Conservation (phyloP, 2,888 invertebrate genomes). For the Macaria liturata region DNA sequence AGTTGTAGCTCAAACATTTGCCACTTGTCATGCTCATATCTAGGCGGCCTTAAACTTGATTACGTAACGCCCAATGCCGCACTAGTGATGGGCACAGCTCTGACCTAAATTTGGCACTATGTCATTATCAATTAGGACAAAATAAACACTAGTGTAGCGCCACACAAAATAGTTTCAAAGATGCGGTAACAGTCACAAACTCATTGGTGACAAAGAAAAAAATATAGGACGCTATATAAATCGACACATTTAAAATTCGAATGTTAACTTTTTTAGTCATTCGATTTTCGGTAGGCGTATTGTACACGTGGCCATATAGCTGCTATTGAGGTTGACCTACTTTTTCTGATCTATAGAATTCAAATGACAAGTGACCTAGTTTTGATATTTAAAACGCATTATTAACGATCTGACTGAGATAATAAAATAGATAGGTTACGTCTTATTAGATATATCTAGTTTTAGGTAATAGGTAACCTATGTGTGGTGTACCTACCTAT, state of each 20-base stretch:
- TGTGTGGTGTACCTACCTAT: no score
- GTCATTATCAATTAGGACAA: slow-evolving; percentile 16
- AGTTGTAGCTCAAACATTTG: slow-evolving; percentile 22
- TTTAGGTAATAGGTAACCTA: no score
- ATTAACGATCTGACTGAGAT: neutral
- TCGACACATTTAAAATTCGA: slow-evolving; percentile 1
- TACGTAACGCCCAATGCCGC: slow-evolving; percentile 58
- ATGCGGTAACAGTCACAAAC: no score
- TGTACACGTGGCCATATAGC: slow-evolving; percentile 4
- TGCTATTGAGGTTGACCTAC: slow-evolving; percentile 1
- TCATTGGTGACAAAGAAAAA: no score
- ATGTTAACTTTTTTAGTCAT: slow-evolving; percentile 2
- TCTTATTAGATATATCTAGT: no score
- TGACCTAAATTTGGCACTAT: slow-evolving; percentile 28
- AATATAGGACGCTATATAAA: neutral
- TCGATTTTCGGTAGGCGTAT: slow-evolving; percentile 4
- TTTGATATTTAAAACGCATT: slow-evolving; percentile 11
- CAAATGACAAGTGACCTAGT: slow-evolving; percentile 14
- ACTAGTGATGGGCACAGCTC: slow-evolving; percentile 26
- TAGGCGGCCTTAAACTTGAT: slow-evolving; percentile 70
- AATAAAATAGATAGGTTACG: no score
- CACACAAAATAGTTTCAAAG: slow-evolving; percentile 1
- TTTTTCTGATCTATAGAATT: slow-evolving; percentile 13
- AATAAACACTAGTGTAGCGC: slow-evolving; percentile 1
- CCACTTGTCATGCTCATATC: slow-evolving; percentile 39